A percentile compares a stretch with the other conserved stretches of the same genome.
These are phyloP conservation scores for Schrankia costaestrigalis DNA, from an alignment of 2,888 invertebrate genomes.

Conservation along the genomic window DNA sequence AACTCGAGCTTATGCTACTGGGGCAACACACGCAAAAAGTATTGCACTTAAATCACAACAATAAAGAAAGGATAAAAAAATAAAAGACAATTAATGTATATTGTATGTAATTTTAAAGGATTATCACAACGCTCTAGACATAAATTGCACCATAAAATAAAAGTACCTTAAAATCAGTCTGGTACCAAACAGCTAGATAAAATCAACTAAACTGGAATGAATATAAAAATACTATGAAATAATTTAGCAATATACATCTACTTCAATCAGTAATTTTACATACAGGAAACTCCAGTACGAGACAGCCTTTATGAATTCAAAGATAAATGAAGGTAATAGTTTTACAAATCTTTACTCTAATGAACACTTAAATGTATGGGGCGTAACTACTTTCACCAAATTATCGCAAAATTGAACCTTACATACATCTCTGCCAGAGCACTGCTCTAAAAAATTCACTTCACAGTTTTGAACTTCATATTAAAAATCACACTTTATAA, in stretches of 20 bases:
- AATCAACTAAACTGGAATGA: conserved; percentile 73
- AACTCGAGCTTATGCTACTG: no score
- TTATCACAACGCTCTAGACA: conserved; percentile 81
- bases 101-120: conserved; percentile 78
- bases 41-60: neutral
- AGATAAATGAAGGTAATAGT: conserved; percentile 62
- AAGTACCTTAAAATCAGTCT: conserved; percentile 80
- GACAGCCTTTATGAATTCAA: conserved; percentile 67
- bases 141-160: conserved; percentile 81
- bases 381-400: conserved; percentile 57
- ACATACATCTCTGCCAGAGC: conserved; percentile 56
- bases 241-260: conserved; percentile 75
- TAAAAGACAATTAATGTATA: conserved; percentile 56
- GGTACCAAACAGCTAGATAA: conserved; percentile 76
- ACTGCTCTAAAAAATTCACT: conserved; percentile 58
- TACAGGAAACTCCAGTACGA: conserved; percentile 66
- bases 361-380: conserved; percentile 77
- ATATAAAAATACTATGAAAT: conserved; percentile 79
- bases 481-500: conserved; percentile 64
- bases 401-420: conserved; percentile 71
- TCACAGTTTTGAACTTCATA: conserved; percentile 69
- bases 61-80: conserved; percentile 10
- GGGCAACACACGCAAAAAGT: neutral
- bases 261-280: conserved; percentile 61
- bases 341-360: conserved; percentile 71